Evolutionary conservation across 2,113 vertebrate genomes (phyloP), one percentile per base, ranked within the genome.

Genomic region (Jaculus jaculus): DNA sequence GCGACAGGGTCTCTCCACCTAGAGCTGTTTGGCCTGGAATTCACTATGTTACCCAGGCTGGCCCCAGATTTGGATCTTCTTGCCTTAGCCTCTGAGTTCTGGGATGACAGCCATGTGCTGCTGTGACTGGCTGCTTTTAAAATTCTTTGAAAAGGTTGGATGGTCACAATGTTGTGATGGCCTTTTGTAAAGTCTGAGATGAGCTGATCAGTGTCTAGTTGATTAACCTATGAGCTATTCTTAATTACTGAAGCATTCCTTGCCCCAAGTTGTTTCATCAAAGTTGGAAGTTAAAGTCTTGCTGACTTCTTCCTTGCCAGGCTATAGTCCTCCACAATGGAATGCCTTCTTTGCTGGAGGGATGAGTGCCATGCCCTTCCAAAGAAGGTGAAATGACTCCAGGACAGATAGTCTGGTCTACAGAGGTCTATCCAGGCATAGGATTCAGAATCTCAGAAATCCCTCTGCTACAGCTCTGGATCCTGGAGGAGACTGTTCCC

Each of bases 71-170:
- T 68, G 63, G 32, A 51, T 68, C 32, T 30, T 69, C 21, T 39
- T 84, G 21, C 20, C 12, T 51, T 30, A 68, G 39, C 6, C 47
- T 24, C 65, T 34, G 8, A 68, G 54, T 54, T 54, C 54, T 68
- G 28, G 12, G 66, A 32, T 68, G 28, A 10, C 9, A 69, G 65
- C 65, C 21, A 17, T 69, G 47, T 23, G 34, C n/a, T 39, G 30
- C 79, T 24, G 20, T 65, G 34, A 17, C 58, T 18, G 34, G 58
- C 32, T 71, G 12, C 21, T 42, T 87, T 47, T 92, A 34, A 54
- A 58, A 81, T 30, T 84, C 66, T 91, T 80, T 94, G 78, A 75
- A 79, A 89, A 81, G 89, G 37, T 47, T 37, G 78, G 30, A 26
- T 51, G 34, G 23, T 69, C 15, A 12, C 54, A 2, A 54, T 54